A percentile compares a stretch with the other conserved stretches of the same genome.
Conservation (phyloP, 1,140 invertebrate species). For the Druon quercuslanigerum region DNA sequence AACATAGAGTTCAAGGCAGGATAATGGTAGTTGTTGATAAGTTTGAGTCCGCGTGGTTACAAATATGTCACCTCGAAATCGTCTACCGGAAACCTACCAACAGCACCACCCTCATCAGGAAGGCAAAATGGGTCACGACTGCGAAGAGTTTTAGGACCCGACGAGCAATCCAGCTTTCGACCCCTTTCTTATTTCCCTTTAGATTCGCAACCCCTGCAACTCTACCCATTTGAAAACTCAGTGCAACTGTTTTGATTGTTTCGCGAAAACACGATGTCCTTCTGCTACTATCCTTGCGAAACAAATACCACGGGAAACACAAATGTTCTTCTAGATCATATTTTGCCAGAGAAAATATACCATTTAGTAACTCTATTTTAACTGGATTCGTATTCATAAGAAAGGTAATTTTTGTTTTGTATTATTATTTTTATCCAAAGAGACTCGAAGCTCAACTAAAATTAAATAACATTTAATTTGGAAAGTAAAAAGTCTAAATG, state of each 20-base stretch:
- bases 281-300: too few relatives aligned
- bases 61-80: conserved; percentile 56
- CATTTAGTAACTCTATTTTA: too few relatives aligned
- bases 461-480: background rate
- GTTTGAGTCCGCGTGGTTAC: conserved; percentile 45
- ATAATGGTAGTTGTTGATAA: conserved; percentile 21
- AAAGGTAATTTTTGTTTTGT: conserved; percentile 34
- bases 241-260: conserved; percentile 53
- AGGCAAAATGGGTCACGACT: conserved; percentile 57
- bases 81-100: conserved; percentile 51
- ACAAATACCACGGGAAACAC: too few relatives aligned
- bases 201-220: background rate
- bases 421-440: conserved; percentile 37
- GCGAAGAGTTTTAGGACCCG: conserved; percentile 52
- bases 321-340: too few relatives aligned
- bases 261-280: conserved; percentile 60
- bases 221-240: conserved; percentile 45
- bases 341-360: too few relatives aligned
- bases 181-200: conserved; percentile 38
- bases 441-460: background rate
- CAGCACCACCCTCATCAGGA: conserved; percentile 52
- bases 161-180: conserved; percentile 41
- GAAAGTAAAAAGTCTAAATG: conserved; percentile 12
- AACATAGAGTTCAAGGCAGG: conserved; percentile 32
- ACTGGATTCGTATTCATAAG: too few relatives aligned